Percentiles rank a stretch among this genome's conserved stretches.
phyloP scores from a whole-genome alignment of 2,888 invertebrate species.

The Limnephilus marmoratus region DNA sequence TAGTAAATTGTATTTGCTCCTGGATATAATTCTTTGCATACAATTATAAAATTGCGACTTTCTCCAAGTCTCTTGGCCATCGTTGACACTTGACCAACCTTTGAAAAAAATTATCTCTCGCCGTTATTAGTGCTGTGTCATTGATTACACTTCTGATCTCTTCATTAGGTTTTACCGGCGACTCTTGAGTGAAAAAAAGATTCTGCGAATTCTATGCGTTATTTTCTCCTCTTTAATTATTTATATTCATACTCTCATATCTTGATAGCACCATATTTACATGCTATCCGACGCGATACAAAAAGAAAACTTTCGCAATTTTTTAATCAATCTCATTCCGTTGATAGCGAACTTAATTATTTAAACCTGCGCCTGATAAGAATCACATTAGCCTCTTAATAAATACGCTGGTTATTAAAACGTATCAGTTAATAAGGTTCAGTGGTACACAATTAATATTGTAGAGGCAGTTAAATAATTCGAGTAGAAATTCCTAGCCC shows the following conservation, averaged over 20 bases:
- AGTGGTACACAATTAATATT: constrained; percentile 2
- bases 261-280: neutral
- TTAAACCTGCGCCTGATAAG: constrained; percentile 14
- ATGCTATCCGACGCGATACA: neutral
- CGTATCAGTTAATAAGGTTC: neutral
- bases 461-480: neutral
- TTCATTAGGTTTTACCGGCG: neutral
- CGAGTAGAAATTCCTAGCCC: neutral
- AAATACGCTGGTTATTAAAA: neutral
- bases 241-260: neutral
- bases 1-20: too few species aligned
- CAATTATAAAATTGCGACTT: neutral
- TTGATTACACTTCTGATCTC: neutral
- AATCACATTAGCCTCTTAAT: constrained; percentile 31
- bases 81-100: neutral
- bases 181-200: neutral
- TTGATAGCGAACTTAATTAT: constrained; percentile 3
- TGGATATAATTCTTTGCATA: neutral
- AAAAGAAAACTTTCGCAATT: neutral
- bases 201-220: neutral
- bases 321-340: neutral
- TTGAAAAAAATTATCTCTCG: neutral
- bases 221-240: neutral
- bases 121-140: neutral
- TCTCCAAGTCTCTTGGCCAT: neutral